Conservation (phyloP, 2,888 invertebrate species). For the Acleris laterana region DNA sequence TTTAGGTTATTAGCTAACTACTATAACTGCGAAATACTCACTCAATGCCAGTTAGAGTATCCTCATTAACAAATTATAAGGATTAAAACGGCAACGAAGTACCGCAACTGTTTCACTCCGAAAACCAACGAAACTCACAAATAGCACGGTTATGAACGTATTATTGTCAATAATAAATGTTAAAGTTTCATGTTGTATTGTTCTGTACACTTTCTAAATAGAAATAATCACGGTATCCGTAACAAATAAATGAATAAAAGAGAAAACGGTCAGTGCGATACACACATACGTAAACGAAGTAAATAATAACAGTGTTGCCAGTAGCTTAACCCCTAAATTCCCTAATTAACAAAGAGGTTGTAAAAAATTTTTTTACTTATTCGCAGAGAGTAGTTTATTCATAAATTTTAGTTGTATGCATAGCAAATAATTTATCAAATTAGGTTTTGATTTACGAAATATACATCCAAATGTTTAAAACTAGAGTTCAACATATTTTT, state of each 20-base stretch:
- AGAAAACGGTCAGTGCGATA: conserved; percentile 13
- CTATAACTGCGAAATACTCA: conserved; percentile 29
- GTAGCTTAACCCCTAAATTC: background rate
- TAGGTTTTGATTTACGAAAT: no score
- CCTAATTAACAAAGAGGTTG: background rate
- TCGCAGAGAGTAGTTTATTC: no score
- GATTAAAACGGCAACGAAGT: conserved; percentile 14
- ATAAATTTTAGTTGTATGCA: no score
- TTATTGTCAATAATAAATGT: background rate
- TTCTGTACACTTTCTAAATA: conserved; percentile 12
- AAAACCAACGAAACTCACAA: conserved; percentile 7
- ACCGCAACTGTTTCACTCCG: background rate
- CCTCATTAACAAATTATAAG: conserved; percentile 27
- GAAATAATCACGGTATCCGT: conserved; percentile 19
- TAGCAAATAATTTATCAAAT: no score
- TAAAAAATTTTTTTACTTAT: no score
- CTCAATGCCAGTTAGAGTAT: conserved; percentile 28
- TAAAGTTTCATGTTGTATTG: conserved; percentile 18
- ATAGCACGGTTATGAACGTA: background rate
- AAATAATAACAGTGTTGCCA: conserved; percentile 32
- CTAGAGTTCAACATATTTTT: no score
- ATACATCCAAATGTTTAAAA: no score
- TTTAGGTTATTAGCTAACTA: conserved; percentile 24
- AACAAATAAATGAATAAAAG: conserved; percentile 25
- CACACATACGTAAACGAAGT: conserved; percentile 21